Evolutionary conservation across 1,140 invertebrate species (phyloP).

Genomic region (Batillaria attramentaria): DNA sequence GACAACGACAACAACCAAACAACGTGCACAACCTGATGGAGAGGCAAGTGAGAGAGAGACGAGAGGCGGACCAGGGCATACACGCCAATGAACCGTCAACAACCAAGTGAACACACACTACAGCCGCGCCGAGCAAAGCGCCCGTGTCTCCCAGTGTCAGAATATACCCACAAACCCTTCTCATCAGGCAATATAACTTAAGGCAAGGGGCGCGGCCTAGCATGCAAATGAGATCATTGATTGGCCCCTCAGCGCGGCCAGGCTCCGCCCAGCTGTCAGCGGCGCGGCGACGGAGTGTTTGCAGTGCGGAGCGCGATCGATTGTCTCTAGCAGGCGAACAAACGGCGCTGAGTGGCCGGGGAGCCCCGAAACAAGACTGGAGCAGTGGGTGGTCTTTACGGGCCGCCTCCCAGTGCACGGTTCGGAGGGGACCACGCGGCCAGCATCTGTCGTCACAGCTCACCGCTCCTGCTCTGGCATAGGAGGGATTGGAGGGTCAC

Average conservation of each 20-base stretch:
- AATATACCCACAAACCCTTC: slow-evolving; percentile 28
- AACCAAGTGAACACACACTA: slow-evolving; percentile 14
- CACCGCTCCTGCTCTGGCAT: too few species aligned
- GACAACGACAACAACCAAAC: too few species aligned
- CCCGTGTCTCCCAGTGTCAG: neutral
- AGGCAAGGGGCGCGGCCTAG: slow-evolving; percentile 11
- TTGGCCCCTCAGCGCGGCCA: slow-evolving; percentile 19
- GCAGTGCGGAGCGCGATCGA: neutral
- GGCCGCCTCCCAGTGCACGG: neutral
- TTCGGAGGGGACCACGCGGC: too few species aligned
- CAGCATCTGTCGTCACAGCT: too few species aligned
- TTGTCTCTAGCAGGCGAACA: neutral
- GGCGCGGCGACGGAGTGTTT: neutral
- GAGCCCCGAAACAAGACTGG: slow-evolving; percentile 10
- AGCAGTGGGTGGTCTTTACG: slow-evolving; percentile 26
- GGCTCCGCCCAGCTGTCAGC: slow-evolving; percentile 26
- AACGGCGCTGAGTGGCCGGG: slow-evolving; percentile 5
- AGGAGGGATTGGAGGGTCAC: too few species aligned
- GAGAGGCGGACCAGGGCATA: neutral
- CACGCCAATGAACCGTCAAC: neutral
- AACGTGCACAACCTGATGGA: too few species aligned
- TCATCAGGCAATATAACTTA: slow-evolving; percentile 30
- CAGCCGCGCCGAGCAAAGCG: neutral
- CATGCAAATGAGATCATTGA: slow-evolving; percentile 34
- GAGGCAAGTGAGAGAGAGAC: too few species aligned